A percentile compares a stretch with the other conserved stretches of the same genome.
Conservation (phyloP, 2,797 vertebrate genomes). For the Argyrosomus regius region DNA sequence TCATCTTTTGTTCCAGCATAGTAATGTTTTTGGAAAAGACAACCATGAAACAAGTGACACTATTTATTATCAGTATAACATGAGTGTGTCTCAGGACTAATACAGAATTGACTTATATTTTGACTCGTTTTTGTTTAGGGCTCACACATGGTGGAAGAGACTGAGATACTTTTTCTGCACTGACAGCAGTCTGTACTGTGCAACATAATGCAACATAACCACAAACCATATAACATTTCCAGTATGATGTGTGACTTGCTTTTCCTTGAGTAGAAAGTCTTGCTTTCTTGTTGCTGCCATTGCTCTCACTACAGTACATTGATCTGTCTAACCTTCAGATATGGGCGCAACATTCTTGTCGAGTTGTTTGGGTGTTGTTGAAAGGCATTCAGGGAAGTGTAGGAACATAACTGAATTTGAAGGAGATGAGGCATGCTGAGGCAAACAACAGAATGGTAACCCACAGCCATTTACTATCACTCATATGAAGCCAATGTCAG, state of each 20-base stretch:
- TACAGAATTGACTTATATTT: slow-evolving; percentile 1
- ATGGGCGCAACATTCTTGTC: background rate
- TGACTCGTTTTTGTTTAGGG: slow-evolving; percentile 1
- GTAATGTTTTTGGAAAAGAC: slow-evolving; percentile 10
- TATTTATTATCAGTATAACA: slow-evolving; percentile 8
- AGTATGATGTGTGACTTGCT: background rate
- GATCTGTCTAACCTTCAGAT: background rate
- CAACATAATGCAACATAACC: slow-evolving; percentile 9
- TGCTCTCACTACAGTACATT: background rate
- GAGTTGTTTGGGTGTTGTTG: slow-evolving; percentile 17
- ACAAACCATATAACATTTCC: slow-evolving; percentile 11
- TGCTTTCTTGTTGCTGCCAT: background rate
- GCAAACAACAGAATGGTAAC: slow-evolving; percentile 10
- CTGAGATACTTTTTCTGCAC: slow-evolving; percentile 5
- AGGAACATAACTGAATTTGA: slow-evolving; percentile 17
- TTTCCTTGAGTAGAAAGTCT: background rate
- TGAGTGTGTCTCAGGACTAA: slow-evolving; percentile 11
- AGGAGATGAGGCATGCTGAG: background rate
- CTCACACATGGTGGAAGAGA: background rate
- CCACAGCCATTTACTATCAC: background rate
- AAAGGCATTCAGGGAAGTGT: slow-evolving; percentile 4
- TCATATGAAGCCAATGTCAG: slow-evolving; percentile 7
- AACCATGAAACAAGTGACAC: slow-evolving; percentile 1
- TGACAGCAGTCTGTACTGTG: background rate
- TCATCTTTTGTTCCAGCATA: background rate